A percentile compares a stretch with the other conserved stretches of the same genome.
Evolutionary conservation across 2,888 invertebrate species (phyloP).

Genomic region (Lapara coniferarum): DNA sequence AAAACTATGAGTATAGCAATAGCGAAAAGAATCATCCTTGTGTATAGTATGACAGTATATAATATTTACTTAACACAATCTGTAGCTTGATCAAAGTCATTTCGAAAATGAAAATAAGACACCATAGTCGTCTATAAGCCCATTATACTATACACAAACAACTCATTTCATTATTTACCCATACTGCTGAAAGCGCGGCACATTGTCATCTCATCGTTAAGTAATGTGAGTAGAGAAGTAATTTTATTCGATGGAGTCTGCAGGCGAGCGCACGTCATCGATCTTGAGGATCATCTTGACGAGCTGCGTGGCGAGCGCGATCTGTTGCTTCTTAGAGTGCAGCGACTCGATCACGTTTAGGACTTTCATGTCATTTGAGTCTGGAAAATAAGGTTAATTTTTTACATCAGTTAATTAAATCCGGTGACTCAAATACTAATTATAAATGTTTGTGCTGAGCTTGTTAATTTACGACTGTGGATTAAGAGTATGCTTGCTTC

Average conservation of each 20-base stretch:
- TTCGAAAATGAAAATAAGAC: not conserved
- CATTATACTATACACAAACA: not conserved
- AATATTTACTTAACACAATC: not conserved
- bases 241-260: constrained; percentile 69
- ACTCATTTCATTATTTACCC: not conserved
- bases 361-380: constrained; percentile 92
- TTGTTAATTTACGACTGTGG: too few relatives aligned
- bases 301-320: constrained; percentile 97
- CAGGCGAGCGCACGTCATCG: constrained; percentile 93
- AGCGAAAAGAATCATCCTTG: not conserved
- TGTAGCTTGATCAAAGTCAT: not conserved
- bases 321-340: constrained; percentile 98
- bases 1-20: constrained; percentile 8
- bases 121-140: not conserved
- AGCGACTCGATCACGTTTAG: constrained; percentile 98
- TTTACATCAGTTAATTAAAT: too few relatives aligned
- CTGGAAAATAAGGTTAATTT: constrained; percentile 35
- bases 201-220: constrained; percentile 3
- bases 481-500: too few relatives aligned
- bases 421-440: too few relatives aligned
- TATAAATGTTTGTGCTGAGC: too few relatives aligned
- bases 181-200: constrained; percentile 10
- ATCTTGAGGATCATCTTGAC: constrained; percentile 99
- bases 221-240: constrained; percentile 5
- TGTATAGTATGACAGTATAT: not conserved